Evolutionary conservation across 2,113 vertebrate genomes (phyloP).

Genomic region (Isurus oxyrinchus): DNA sequence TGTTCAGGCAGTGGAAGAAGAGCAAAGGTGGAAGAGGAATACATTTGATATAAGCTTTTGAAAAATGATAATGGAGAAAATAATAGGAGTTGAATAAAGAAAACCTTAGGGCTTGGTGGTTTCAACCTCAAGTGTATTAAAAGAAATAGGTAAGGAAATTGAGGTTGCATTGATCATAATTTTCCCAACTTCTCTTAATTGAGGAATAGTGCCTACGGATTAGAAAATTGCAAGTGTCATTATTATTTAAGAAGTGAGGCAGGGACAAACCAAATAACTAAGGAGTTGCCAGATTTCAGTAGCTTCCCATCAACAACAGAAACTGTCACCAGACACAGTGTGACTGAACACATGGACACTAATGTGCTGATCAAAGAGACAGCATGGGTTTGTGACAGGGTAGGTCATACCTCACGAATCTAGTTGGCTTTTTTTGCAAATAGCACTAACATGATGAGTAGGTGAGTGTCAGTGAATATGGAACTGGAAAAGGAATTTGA

Average conservation of each 20-base stretch:
- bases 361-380: too few relatives aligned
- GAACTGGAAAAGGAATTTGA: background rate
- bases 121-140: background rate
- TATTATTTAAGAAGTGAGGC: background rate
- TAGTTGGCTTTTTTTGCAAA: background rate
- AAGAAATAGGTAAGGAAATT: background rate
- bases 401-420: background rate
- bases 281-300: background rate
- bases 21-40: too few relatives aligned
- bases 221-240: background rate
- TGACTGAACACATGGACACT: background rate
- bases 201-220: background rate
- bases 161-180: background rate
- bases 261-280: too few relatives aligned
- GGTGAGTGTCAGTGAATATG: background rate
- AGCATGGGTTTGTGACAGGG: background rate
- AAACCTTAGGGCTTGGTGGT: too few relatives aligned
- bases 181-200: background rate
- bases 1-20: too few relatives aligned
- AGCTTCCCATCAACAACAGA: background rate
- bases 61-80: too few relatives aligned
- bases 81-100: too few relatives aligned
- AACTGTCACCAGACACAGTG: background rate
- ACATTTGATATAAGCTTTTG: too few relatives aligned
- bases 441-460: background rate